A percentile compares a stretch with the other conserved stretches of the same genome.
Evolutionary conservation across 2,797 vertebrate species (phyloP).

Genomic region (Falco berigora): DNA sequence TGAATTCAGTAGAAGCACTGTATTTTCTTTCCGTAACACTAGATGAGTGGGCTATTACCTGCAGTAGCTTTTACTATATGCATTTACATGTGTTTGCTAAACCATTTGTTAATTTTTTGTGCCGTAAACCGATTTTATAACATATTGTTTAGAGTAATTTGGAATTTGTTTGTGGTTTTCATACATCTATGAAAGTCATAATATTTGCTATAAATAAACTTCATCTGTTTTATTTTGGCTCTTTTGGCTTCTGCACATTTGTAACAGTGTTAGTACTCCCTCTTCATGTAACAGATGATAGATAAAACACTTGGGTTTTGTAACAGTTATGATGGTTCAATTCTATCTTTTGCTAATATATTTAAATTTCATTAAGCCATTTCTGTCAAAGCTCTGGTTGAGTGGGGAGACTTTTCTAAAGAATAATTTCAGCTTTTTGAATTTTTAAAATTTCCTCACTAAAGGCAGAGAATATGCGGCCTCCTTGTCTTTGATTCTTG

Average conservation of each 20-base stretch:
- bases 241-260: background rate
- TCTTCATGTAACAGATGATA: background rate
- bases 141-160: background rate
- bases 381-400: background rate
- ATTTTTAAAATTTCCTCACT: background rate
- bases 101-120: background rate
- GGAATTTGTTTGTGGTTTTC: background rate
- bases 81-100: background rate
- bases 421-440: background rate
- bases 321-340: background rate
- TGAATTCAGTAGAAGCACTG: background rate
- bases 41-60: background rate
- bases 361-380: background rate
- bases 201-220: constrained; percentile 13
- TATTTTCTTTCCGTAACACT: background rate
- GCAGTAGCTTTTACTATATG: background rate
- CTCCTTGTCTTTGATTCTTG: background rate
- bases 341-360: background rate
- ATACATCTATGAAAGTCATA: background rate
- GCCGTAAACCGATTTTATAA: background rate
- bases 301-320: background rate
- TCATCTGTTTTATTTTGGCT: constrained; percentile 11
- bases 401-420: background rate
- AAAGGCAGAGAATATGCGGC: background rate
- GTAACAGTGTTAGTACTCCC: background rate